Percentiles rank a stretch among this genome's conserved stretches.
phyloP scores from a whole-genome alignment of 1,140 invertebrate species.

The Drosophila miranda region DNA sequence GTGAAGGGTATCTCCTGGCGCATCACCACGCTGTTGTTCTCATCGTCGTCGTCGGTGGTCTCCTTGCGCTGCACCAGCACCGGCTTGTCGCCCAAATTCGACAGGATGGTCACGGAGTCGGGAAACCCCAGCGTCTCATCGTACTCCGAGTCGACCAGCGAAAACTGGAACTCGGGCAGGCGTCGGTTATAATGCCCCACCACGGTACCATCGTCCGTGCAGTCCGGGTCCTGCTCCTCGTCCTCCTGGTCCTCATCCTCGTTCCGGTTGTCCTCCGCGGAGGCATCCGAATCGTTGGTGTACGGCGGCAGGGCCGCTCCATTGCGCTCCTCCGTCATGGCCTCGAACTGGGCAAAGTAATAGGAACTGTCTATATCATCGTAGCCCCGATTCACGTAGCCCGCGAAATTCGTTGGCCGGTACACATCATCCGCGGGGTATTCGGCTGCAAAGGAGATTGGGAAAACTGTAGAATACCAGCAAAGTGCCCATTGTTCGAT shows the following conservation, averaged over 20 bases:
- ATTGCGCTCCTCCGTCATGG: constrained; percentile 40
- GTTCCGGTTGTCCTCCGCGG: constrained; percentile 14
- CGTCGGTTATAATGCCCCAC: constrained; percentile 51
- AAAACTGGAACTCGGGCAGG: constrained; percentile 78
- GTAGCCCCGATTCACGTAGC: constrained; percentile 69
- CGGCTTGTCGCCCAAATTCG: constrained; percentile 83
- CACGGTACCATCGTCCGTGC: constrained; percentile 37
- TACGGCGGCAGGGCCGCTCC: constrained; percentile 48
- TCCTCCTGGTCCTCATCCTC: constrained; percentile 16
- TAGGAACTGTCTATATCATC: constrained; percentile 76
- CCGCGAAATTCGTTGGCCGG: constrained; percentile 49
- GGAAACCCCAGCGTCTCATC: constrained; percentile 86
- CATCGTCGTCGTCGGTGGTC: constrained; percentile 60
- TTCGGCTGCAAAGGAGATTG: constrained; percentile 38
- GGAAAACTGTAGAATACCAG: neutral
- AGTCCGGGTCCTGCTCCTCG: constrained; percentile 41
- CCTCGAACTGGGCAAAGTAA: constrained; percentile 69
- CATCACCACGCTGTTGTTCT: constrained; percentile 58
- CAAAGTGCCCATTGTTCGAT: too few relatives aligned
- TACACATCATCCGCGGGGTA: constrained; percentile 60
- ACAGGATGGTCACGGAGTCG: constrained; percentile 84
- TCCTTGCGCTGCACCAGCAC: constrained; percentile 82
- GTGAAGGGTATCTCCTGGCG: constrained; percentile 85
- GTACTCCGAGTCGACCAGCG: constrained; percentile 84
- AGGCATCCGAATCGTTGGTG: constrained; percentile 16